Base-by-base conservation (phyloP, 1,140 invertebrate genomes). In the Diabrotica undecimpunctata region DNA sequence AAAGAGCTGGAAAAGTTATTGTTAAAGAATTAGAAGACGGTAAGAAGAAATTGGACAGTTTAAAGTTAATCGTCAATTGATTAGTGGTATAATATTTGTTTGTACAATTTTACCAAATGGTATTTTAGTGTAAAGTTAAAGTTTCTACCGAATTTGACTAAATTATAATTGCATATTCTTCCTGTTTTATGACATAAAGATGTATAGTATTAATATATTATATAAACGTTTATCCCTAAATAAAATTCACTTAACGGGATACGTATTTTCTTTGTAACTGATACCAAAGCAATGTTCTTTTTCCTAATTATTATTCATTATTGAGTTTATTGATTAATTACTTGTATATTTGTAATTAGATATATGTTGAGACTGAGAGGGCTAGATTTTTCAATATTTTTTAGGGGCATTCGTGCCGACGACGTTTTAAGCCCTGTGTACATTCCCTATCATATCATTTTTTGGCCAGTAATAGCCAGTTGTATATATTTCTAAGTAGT, bases 271-370 rank as follows among this genome's bases (percentile, higher is more conserved):
- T 68, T 72, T 75, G 77, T 78, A 79, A 79, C 78, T 73, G 75
- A 79, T 79, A 79, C 78, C 78, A 79, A 79, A 79, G 78, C 78
- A 77, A 77, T 78, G 77, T 77, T 77, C 76, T 65, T 51, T 67
- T 70, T 65, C 70, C 67, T 74, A 65, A 72, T 70, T 75, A 74
- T 72, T 74, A 76, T 74, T 70, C 62, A 68, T 71, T 69, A 72
- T 75, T 74, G 71, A 73, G 69, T 74, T 76, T 74, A 72, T 74
- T 61, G 39, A 66, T 68, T 74, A 67, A 63, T 64, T 72, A 72
- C 41, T 62, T 67, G 65, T 77, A 77, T 73, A 76, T 75, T 73
- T 71, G 71, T 74, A 75, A 72, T 73, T 75, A 75, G 68, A 69
- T 74, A 72, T 75, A 75, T 70, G 71, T 76, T 75, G 71, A 77